Evolutionary conservation across 2,113 vertebrate species (phyloP), one percentile per base, ranked within the genome.

Genomic region (Eidolon helvum): DNA sequence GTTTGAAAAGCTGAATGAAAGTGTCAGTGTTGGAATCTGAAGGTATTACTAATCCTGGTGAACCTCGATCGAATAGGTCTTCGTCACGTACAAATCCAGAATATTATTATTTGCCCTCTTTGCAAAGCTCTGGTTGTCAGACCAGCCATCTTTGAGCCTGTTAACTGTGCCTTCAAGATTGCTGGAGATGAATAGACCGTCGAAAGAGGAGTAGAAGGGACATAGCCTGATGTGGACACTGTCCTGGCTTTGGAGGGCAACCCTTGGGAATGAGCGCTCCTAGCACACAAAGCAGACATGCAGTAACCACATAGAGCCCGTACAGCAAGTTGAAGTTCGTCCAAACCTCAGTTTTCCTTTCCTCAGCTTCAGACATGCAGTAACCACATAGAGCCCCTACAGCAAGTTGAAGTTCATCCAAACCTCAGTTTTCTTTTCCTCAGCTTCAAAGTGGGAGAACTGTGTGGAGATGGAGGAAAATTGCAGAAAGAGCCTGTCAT

Each of bases 281-380:
- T 21, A 0, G 59, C 43, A 10, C 10, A 0, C 0, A 0, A 14
- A 18, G 9, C n/a, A 7, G 30, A 2, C 45, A 28, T 15, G 6
- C 11, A 2, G 53, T 35, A 35, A 4, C 2, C 4, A 0, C 3
- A 0, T 0, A 28, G 38, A 1, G 4, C 6, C 33, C 8, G 33
- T 22, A 30, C 11, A 1, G 16, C 26, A 0, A 14, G 59, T 1
- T 24, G 71, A 11, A 45, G 55, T 40, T 66, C 48, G 24, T 14
- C 40, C 4, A 7, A 7, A 24, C 18, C 43, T 85, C 61, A 2
- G 7, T 9, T 40, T 83, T 48, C 40, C 28, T 95, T 40, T 43
- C 19, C 14, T 35, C 45, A 2, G 38, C 86, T 79, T 55, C 65
- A 15, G 30, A 2, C 45, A 28, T 15, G 6, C 11, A 2, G 53